Evolutionary conservation across 2,113 vertebrate genomes (phyloP), one percentile per base, ranked within the genome.

Genomic region (Nerophis ophidion): DNA sequence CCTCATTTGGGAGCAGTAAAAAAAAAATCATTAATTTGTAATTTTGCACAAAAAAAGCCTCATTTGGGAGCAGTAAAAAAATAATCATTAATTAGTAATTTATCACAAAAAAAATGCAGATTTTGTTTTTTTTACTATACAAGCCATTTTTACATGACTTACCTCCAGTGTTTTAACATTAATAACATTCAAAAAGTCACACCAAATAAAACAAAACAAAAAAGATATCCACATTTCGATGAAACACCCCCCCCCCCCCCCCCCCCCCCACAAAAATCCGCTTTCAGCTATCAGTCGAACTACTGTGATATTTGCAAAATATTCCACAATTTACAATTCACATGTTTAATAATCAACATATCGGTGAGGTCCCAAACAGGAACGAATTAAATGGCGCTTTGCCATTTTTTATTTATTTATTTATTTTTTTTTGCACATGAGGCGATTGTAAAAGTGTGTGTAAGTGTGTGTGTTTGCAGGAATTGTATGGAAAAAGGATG

Each of bases 401-500:
- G 19, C 19, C 19, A 26, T 26, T 26, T 26, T n/a, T n/a, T n/a
- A n/a, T n/a, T n/a, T n/a, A n/a, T n/a, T 26, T 26, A 26, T 26
- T 26, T 26, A 26, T 26, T 26, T 26, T 26, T n/a, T n/a, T 26
- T 26, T 26, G 26, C 26, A 26, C 26, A 26, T 26, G 26, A 26
- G 26, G 26, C 26, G 26, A 26, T 26, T 90, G 91, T 90, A 86
- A 89, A 90, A 58, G 93, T 71, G 69, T 53, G 36, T 65, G 52
- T 90, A 89, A 91, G 88, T 88, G 89, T 91, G 88, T 88, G 91
- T 90, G 89, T 91, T 88, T 88, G 83, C 79, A 86, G 93, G 93
- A 92, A 94, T 90, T 86, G 76, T 34, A 92, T 94, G 93, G 91
- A 96, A 95, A 98, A 91, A 92, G 91, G 89, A 26, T 90, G 86